Conservation (phyloP, 2,797 vertebrate species). For the Telmatherina bonti region DNA sequence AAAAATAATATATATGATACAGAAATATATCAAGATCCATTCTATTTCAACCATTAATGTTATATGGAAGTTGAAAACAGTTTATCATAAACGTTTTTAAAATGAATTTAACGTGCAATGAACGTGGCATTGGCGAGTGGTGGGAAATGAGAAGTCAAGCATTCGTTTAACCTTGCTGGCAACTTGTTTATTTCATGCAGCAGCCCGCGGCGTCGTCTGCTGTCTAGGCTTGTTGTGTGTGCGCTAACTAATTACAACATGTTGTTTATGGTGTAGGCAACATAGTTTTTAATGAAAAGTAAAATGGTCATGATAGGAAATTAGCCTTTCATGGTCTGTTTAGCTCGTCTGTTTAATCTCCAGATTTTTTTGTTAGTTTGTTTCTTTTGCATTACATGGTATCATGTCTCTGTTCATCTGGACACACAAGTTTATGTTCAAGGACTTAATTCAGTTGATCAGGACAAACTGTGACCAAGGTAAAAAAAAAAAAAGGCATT, state of each 20-base stretch:
- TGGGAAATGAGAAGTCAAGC: constrained; percentile 1
- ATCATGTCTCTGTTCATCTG: background rate
- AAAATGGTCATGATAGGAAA: no score
- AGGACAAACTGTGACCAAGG: constrained; percentile 31
- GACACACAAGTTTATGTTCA: constrained; percentile 24
- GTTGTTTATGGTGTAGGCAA: background rate
- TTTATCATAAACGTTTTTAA: background rate
- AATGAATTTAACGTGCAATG: background rate
- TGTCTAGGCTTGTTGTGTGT: background rate
- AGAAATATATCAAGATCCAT: background rate
- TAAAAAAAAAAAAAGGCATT: constrained; percentile 47
- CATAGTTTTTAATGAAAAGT: background rate
- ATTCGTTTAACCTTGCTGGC: background rate
- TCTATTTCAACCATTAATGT: background rate
- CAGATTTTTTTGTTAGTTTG: background rate
- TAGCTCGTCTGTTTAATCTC: background rate
- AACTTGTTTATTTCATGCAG: background rate
- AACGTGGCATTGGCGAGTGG: background rate
- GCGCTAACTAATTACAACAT: background rate
- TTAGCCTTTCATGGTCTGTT: background rate
- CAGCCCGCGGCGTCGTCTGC: background rate
- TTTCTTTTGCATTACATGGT: background rate
- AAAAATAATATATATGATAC: no score
- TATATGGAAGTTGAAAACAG: background rate
- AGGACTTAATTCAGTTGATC: constrained; percentile 49